Conservation (phyloP, 1,140 invertebrate genomes). For the Musca domestica region DNA sequence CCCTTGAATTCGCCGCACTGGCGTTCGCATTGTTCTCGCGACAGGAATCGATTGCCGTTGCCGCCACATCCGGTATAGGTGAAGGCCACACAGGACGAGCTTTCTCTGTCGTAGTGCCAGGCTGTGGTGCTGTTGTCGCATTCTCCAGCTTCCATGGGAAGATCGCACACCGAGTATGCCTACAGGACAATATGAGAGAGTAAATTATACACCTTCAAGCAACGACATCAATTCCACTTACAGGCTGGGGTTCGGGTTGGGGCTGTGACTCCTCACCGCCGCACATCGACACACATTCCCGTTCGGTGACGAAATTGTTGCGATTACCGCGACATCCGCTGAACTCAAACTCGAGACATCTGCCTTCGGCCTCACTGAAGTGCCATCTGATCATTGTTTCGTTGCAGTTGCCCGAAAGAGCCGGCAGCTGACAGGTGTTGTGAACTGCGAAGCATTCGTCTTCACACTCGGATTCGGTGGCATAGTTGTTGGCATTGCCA, state of each 20-base stretch:
- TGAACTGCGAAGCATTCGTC: constrained; percentile 70
- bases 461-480: constrained; percentile 73
- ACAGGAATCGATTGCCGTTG: constrained; percentile 78
- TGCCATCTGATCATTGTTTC: constrained; percentile 67
- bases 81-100: constrained; percentile 67
- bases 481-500: constrained; percentile 85
- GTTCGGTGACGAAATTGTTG: constrained; percentile 79
- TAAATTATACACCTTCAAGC: not conserved
- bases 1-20: constrained; percentile 71
- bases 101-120: constrained; percentile 73
- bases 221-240: constrained; percentile 22
- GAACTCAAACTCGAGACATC: constrained; percentile 69
- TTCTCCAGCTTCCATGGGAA: constrained; percentile 66
- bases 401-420: constrained; percentile 61
- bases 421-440: constrained; percentile 71
- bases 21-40: constrained; percentile 78
- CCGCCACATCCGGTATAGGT: constrained; percentile 80
- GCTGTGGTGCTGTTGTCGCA: constrained; percentile 65
- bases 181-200: constrained; percentile 40
- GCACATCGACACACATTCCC: constrained; percentile 82
- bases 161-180: constrained; percentile 57
- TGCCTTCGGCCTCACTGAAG: constrained; percentile 66
- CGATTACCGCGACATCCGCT: constrained; percentile 71
- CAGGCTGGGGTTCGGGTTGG: constrained; percentile 34
- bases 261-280: constrained; percentile 38